Base-by-base conservation (phyloP, 2,888 invertebrate species). In the Erebia palarica region DNA sequence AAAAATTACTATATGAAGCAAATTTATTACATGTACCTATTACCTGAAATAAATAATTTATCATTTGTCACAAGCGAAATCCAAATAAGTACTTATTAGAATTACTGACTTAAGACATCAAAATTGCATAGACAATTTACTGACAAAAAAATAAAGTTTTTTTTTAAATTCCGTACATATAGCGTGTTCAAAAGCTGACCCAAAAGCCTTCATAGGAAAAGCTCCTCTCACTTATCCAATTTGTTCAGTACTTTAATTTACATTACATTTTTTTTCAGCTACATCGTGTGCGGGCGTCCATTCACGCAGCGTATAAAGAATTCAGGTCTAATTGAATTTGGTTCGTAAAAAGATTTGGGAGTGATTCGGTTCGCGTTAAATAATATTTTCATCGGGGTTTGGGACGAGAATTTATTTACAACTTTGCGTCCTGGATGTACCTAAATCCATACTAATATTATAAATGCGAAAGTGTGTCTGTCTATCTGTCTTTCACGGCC, bases 241-340 rank as follows among this genome's bases (percentile, higher is more conserved):
- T 61, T 72, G 76, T 14, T 21, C 21, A n/a, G n/a, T n/a, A 58
- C 77, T 75, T 82, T 79, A 80, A 80, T 81, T 78, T 82, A 81
- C 79, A 75, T 86, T 85, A 84, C 78, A 81, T 58, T 82, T 82
- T 86, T 85, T 87, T 86, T 81, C 80, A 71, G 73, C 74, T 73
- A 75, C 74, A 75, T 76, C 78, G 79, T 81, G 80, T 75, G 66
- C 51, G 13, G 57, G 57, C 57, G 74, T 71, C 83, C 78, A 87
- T 89, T 88, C 84, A 85, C 79, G 81, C 83, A 78, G 77, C 79
- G 77, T 75, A 72, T 78, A 81, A 82, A 83, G 83, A 83, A 81
- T 78, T 83, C 79, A 80, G 70, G 76, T 80, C 77, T 83, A 86
- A 84, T 85, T 84, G 79, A 85, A 82, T 82, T 81, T 81, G 14